Base-by-base conservation (phyloP, 2,888 invertebrate genomes). In the Tenthredo mesomela region DNA sequence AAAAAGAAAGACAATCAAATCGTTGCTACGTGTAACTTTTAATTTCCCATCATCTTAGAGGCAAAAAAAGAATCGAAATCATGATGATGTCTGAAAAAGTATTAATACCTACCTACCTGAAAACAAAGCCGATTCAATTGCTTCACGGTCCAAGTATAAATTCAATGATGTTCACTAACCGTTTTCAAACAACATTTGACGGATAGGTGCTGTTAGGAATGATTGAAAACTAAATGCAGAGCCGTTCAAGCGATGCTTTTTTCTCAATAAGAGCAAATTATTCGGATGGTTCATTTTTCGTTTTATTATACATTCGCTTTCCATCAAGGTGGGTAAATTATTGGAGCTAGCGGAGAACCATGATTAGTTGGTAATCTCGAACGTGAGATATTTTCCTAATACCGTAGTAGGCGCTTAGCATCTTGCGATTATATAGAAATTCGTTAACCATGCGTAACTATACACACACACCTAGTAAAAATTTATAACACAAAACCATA, bases 1-100 rank as follows among this genome's bases (percentile, higher is more conserved):
- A 37, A 21, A 50, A 80, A 80, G 37, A 80, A 61, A 80, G 15
- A 61, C 61, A 80, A 61, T 61, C 40, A 80, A 80, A 37, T 33
- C 37, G 33, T 61, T 61, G 37, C 33, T 50, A 80, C 61, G 78
- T 40, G 21, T 80, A 37, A 61, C 78, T 80, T 61, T 61, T 61
- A 61, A 80, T 80, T 80, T 80, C 33, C 78, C 7, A 80, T 61
- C 61, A 50, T n/a, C 37, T 61, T 25, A 61, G 61, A 40, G 18
- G 50, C 40, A 25, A 61, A n/a, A 61, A 37, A 40, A 80, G 7
- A 61, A 80, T 58, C 15, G 7, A 61, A 40, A 61, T 61, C 50
- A 37, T 37, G 29, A 58, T 78, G 58, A 21, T n/a, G 37, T 12
- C 40, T 6, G 61, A 40, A 58, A 37, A 43, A 71, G 71, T 9